Percentiles rank a stretch among this genome's conserved stretches.
phyloP scores from a whole-genome alignment of 2,888 invertebrate genomes.

The Drosophila atripex region DNA sequence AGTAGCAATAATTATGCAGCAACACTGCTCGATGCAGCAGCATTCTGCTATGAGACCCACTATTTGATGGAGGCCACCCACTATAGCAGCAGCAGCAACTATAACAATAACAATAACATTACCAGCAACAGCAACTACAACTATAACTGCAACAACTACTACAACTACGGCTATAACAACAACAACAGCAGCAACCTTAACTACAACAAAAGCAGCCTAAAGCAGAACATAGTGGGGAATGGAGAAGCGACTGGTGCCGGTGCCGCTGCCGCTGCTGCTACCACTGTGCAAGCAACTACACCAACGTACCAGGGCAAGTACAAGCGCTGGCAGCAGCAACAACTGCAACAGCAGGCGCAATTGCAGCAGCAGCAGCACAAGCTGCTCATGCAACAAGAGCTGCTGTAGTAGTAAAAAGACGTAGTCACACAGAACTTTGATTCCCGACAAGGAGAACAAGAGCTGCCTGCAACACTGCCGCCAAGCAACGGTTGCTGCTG shows the following conservation, averaged over 20 bases:
- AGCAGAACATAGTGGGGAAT: background rate
- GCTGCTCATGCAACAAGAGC: constrained; percentile 63
- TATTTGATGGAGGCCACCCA: constrained; percentile 59
- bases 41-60: constrained; percentile 67
- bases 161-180: constrained; percentile 18
- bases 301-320: constrained; percentile 61
- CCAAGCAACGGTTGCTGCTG: constrained; percentile 35
- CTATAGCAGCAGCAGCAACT: constrained; percentile 34
- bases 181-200: constrained; percentile 19
- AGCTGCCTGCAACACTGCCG: constrained; percentile 37
- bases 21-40: constrained; percentile 58
- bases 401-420: constrained; percentile 34
- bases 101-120: constrained; percentile 15
- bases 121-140: constrained; percentile 17
- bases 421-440: constrained; percentile 1
- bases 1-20: constrained; percentile 55
- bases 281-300: background rate
- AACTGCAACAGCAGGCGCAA: constrained; percentile 69
- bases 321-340: constrained; percentile 74
- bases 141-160: constrained; percentile 25
- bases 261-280: background rate
- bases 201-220: background rate
- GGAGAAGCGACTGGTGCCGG: background rate
- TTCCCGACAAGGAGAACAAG: background rate
- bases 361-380: constrained; percentile 69